Evolutionary conservation across 1,140 invertebrate genomes (phyloP), one percentile per base, ranked within the genome.

Genomic region (Coptotermes formosanus): DNA sequence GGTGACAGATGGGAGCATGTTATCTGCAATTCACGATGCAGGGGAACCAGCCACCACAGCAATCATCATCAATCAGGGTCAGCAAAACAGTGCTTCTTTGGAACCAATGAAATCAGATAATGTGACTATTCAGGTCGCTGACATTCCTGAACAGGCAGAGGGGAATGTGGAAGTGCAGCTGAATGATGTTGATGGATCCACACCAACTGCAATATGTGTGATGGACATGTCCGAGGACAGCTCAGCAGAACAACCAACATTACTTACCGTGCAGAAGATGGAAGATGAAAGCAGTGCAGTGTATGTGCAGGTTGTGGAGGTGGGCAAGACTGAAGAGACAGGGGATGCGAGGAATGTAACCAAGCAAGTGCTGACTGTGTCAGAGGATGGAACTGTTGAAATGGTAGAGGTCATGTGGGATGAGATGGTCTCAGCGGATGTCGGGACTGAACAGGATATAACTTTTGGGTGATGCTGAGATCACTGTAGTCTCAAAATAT

Each of bases 361-460:
- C 32, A 89, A 89, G 75, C 88, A 89, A 82, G 88, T 89, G 43
- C 83, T 89, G 12, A 88, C 88, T 7, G 88, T 89, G 8, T 86
- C 87, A 14, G 89, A 89, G 45, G 89, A 89, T 84, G 89, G 89
- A 6, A 87, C 88, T 82, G 88, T 89, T 30, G 88, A 89, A 86
- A 89, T 89, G 89, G 88, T 89, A 12, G 88, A 89, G 86, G 89
- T 89, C 48, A 86, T 89, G 75, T 89, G 89, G 89, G 88, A 89
- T 85, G 88, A 89, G 38, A 82, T 86, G 82, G 44, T 87, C 59
- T 59, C 82, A 52, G n/a, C 69, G 23, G 85, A 84, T 84, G 43
- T 84, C 6, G 75, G 45, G 12, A 82, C 64, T 25, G 85, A 86
- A 82, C 83, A 84, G 59, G 30, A 84, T 32, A 75, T 75, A n/a